phyloP scores from a whole-genome alignment of 2,113 vertebrate genomes.

The Periophthalmus modestus region DNA sequence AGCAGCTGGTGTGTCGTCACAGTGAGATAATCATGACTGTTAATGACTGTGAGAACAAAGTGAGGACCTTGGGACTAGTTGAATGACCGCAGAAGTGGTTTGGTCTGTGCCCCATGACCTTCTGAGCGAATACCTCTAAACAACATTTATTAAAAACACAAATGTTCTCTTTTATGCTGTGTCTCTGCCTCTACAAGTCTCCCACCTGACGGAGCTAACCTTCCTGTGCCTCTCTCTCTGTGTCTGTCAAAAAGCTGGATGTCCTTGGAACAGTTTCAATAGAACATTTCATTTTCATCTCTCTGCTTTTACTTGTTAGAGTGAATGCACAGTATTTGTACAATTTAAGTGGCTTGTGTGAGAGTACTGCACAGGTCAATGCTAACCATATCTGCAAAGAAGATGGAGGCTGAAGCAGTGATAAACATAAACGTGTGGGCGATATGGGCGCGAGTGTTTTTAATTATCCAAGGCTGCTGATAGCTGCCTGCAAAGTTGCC shows the following conservation, averaged over 20 bases:
- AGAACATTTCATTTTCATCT: conserved; percentile 24
- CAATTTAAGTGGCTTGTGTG: not conserved
- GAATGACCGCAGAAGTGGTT: not conserved
- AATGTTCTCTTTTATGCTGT: not conserved
- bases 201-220: not conserved
- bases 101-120: not conserved
- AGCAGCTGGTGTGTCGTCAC: too few relatives aligned
- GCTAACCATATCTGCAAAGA: not conserved
- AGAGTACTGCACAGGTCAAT: not conserved
- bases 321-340: conserved; percentile 11
- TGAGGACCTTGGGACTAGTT: not conserved
- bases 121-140: not conserved
- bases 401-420: not conserved
- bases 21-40: not conserved
- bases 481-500: not conserved
- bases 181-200: not conserved
- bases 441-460: not conserved
- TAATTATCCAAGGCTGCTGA: not conserved
- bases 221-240: not conserved
- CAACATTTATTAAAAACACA: not conserved
- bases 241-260: not conserved
- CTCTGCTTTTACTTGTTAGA: conserved; percentile 27
- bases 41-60: not conserved
- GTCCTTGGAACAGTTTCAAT: conserved; percentile 41
- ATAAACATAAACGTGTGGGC: conserved; percentile 17